Conservation (phyloP, 2,113 vertebrate species). For the Empidonax alnorum region DNA sequence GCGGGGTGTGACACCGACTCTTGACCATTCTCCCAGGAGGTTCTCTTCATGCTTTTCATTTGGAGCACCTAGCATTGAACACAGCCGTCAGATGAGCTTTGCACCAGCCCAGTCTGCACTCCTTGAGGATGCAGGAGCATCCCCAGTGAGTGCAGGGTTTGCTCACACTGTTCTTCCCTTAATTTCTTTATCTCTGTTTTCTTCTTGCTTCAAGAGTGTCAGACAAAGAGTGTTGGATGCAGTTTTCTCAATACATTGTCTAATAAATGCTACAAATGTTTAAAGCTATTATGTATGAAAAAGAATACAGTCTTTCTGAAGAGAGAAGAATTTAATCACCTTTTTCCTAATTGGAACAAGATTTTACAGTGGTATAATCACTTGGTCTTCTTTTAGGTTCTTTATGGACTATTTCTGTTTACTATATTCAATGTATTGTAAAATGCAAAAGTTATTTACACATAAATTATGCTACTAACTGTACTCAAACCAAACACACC, state of each 20-base stretch:
- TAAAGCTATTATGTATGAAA: neutral
- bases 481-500: neutral
- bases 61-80: neutral
- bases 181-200: neutral
- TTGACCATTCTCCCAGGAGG: neutral
- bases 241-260: neutral
- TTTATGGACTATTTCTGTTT: neutral
- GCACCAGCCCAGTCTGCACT: too few relatives aligned
- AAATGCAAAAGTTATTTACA: constrained; percentile 39
- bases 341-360: neutral
- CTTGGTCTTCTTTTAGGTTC: neutral
- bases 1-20: neutral
- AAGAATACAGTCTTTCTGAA: neutral
- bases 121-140: neutral
- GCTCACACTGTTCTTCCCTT: neutral
- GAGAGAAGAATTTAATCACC: neutral
- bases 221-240: neutral
- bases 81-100: neutral
- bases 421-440: neutral
- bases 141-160: neutral
- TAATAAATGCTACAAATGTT: neutral
- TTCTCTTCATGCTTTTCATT: neutral
- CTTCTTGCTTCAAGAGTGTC: neutral
- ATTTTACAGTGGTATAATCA: neutral
- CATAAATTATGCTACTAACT: neutral